Percentiles rank a stretch among this genome's conserved stretches.
Evolutionary conservation across 2,888 invertebrate species (phyloP).

Genomic region (Allophyes oxyacanthae): DNA sequence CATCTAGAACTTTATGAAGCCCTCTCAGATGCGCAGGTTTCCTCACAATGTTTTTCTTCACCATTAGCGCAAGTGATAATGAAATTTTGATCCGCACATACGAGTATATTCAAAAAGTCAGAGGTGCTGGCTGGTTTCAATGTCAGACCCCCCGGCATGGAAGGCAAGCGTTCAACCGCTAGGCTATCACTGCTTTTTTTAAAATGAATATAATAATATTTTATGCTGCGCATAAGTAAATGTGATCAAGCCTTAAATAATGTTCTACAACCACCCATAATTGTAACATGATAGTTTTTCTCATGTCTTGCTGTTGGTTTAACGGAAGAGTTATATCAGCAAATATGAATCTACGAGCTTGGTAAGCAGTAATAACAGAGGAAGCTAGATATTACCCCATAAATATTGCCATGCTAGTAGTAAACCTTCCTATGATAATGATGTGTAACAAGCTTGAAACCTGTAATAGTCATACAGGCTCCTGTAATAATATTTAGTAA

Average conservation of each 20-base stretch:
- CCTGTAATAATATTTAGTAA: constrained; percentile 19
- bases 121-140: too few species aligned
- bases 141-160: too few species aligned
- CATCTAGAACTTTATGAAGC: too few species aligned
- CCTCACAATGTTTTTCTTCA: too few species aligned
- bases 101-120: too few species aligned
- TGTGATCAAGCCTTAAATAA: constrained; percentile 19
- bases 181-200: too few species aligned
- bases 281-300: constrained; percentile 44
- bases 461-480: constrained; percentile 39
- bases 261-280: constrained; percentile 27
- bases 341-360: constrained; percentile 47
- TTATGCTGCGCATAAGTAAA: too few species aligned
- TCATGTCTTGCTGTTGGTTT: constrained; percentile 46
- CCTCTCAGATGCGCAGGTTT: too few species aligned
- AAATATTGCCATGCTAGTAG: constrained; percentile 55
- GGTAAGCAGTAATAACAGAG: constrained; percentile 54
- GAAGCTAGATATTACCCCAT: constrained; percentile 60
- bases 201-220: too few species aligned
- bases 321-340: constrained; percentile 52
- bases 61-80: too few species aligned
- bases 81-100: too few species aligned
- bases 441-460: constrained; percentile 52
- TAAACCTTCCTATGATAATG: constrained; percentile 61
- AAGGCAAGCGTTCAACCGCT: too few species aligned